Evolutionary conservation across 2,113 vertebrate species (phyloP).

Genomic region (Nycticorax nycticorax): DNA sequence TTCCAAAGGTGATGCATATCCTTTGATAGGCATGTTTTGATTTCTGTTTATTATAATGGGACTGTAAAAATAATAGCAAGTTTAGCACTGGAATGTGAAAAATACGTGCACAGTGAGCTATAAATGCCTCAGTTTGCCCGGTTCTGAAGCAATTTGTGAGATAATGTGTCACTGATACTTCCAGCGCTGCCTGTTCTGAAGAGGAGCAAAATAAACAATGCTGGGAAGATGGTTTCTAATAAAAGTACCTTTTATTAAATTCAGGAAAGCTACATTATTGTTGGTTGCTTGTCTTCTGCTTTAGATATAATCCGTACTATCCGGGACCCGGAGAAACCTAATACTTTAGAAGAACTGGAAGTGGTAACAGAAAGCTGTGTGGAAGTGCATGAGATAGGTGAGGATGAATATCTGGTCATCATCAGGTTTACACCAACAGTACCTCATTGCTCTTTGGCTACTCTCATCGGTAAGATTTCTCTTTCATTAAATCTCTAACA

Average conservation of each 20-base stretch:
- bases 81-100: neutral
- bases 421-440: slow-evolving; percentile 96
- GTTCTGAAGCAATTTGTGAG: neutral
- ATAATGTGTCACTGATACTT: accelerated
- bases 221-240: neutral
- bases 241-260: neutral
- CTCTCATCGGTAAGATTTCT: slow-evolving; percentile 87
- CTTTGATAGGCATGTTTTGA: neutral
- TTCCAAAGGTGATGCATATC: accelerated
- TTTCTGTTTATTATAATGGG: neutral
- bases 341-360: slow-evolving; percentile 94
- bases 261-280: neutral
- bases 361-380: slow-evolving; percentile 93
- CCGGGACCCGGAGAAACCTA: slow-evolving; percentile 95
- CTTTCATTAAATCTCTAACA: accelerated
- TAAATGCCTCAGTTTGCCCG: neutral
- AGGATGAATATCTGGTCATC: slow-evolving; percentile 89
- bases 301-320: slow-evolving; percentile 94
- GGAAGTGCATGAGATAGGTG: slow-evolving; percentile 84
- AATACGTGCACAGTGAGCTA: neutral
- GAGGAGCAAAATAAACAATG: neutral
- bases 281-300: neutral
- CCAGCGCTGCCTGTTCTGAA: neutral
- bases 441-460: slow-evolving; percentile 96
- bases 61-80: neutral